phyloP scores from a whole-genome alignment of 2,113 vertebrate species.

The Corythornis vintsioides region DNA sequence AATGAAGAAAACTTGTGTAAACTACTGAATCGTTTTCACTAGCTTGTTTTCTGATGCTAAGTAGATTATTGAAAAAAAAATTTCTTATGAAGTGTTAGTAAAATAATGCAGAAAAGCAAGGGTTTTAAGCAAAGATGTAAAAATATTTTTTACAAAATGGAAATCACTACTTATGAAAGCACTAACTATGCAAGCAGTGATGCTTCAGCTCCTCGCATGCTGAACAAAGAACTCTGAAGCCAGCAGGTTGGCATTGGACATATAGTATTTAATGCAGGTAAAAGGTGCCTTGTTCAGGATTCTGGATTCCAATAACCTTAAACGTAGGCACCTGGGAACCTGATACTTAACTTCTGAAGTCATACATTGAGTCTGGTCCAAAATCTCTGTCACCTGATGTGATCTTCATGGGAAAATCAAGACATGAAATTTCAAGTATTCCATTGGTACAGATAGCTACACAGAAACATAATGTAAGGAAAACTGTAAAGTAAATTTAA shows the following conservation, averaged over 20 bases:
- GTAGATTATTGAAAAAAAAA: neutral
- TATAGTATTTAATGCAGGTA: neutral
- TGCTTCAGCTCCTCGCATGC: neutral
- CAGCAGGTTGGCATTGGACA: neutral
- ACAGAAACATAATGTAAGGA: neutral
- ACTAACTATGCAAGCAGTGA: neutral
- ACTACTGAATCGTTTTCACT: neutral
- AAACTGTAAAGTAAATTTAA: no score
- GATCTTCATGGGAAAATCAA: conserved; percentile 12
- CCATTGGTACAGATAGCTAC: neutral
- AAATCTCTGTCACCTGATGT: neutral
- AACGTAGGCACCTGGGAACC: neutral
- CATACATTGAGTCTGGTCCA: neutral
- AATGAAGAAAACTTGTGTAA: neutral
- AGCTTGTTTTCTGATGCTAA: neutral
- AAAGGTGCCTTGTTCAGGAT: neutral
- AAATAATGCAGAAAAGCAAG: neutral
- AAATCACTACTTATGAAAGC: neutral
- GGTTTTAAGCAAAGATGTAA: neutral
- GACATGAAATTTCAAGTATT: neutral
- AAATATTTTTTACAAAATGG: neutral
- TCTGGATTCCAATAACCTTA: neutral
- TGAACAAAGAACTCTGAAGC: neutral
- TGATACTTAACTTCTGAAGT: neutral
- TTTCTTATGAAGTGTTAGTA: neutral